Evolutionary conservation across 1,140 invertebrate species (phyloP), one percentile per base, ranked within the genome.

Genomic region (Paraescarpia echinospica): DNA sequence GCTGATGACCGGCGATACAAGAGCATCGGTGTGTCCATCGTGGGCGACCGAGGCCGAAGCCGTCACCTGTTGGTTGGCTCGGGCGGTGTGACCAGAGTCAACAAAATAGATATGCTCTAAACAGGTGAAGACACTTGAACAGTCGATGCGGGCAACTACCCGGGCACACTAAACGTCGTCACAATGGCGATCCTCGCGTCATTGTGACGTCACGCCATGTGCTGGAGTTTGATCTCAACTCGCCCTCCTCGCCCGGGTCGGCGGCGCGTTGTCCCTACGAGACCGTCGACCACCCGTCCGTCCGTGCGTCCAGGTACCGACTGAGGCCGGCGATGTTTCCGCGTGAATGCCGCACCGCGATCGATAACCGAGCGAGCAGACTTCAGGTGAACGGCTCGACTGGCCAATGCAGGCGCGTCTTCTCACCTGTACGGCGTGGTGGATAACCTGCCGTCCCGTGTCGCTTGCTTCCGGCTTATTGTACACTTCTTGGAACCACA

Each of bases 361-460:
- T 77, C 59, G 59, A 77, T 77, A 77, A 2, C 59, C 59, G 59
- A 12, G 59, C 59, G 27, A 77, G 27, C 59, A 77, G 59, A 77
- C 59, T 77, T 77, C 59, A 77, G 59, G 59, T 77, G 59, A 77
- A 77, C 59, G 59, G 59, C 59, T 77, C 59, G 59, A 77, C 59
- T 27, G 59, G 59, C 59, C 14, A 77, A 77, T 77, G 22, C 59
- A 77, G 59, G 59, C 59, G 59, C 8, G 59, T 77, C 59, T 77
- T 77, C 59, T 77, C 59, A 77, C 59, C 59, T 77, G 59, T 77
- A 77, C 27, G 59, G 59, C 59, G 59, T 5, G 14, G 12, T 18
- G 59, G 27, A 27, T 22, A 77, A 77, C 27, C 59, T 2, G 59
- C 59, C 59, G 59, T 77, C 59, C 59, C 59, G 22, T 31, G 59